phyloP scores from a whole-genome alignment of 1,140 invertebrate genomes.

The Lepidurus arcticus region DNA sequence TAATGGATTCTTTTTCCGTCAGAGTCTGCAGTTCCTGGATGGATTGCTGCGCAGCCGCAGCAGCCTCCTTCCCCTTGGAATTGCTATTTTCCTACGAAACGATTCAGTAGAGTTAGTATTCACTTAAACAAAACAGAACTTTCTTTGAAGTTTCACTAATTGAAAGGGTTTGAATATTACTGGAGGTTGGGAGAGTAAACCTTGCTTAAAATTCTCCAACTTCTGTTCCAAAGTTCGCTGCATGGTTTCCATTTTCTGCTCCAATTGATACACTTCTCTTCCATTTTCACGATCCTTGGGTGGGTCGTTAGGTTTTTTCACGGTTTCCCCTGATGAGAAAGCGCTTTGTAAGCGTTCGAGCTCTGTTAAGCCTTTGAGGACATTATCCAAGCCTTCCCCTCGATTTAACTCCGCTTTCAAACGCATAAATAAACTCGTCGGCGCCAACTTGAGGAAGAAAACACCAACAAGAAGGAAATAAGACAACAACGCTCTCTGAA shows the following conservation, averaged over 20 bases:
- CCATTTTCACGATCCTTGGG: background rate
- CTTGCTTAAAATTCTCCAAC: background rate
- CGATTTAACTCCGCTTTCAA: slow-evolving; percentile 3
- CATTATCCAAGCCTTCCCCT: background rate
- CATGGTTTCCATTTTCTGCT: slow-evolving; percentile 19
- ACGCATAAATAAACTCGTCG: slow-evolving; percentile 19
- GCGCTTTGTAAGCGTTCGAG: background rate
- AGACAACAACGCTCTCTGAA: background rate
- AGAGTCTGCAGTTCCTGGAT: background rate
- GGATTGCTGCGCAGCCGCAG: background rate
- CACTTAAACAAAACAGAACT: background rate
- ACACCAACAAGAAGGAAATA: background rate
- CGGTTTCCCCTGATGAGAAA: background rate
- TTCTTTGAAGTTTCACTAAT: background rate
- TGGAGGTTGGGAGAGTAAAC: background rate
- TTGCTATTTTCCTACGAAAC: background rate
- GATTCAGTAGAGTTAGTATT: background rate
- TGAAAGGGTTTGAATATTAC: background rate
- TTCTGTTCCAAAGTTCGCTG: background rate
- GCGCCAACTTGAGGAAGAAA: background rate
- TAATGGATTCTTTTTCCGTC: background rate
- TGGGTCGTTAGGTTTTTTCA: background rate
- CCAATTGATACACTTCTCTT: background rate
- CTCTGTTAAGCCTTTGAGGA: background rate
- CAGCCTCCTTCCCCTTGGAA: background rate